Evolutionary conservation across 2,888 invertebrate genomes (phyloP).

Genomic region (Acleris literana): DNA sequence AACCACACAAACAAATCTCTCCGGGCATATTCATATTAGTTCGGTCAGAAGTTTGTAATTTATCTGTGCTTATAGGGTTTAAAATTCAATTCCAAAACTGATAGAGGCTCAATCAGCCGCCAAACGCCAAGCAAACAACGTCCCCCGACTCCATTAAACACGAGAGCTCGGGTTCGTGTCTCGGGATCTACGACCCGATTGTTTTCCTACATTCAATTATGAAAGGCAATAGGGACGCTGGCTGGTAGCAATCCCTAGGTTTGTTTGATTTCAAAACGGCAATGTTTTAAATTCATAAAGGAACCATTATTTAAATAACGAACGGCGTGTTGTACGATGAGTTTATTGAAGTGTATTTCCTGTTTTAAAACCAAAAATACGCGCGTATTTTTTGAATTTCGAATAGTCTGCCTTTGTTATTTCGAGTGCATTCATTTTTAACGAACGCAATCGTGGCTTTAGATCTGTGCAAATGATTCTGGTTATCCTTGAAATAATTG

Average conservation of each 20-base stretch:
- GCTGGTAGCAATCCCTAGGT: conserved; percentile 4
- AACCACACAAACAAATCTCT: too few relatives aligned
- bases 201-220: conserved; percentile 24
- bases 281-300: not conserved
- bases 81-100: conserved; percentile 8
- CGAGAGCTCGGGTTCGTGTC: conserved; percentile 5
- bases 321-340: not conserved
- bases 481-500: not conserved
- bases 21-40: too few relatives aligned
- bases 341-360: not conserved
- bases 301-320: not conserved
- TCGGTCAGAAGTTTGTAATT: too few relatives aligned
- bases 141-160: conserved; percentile 15
- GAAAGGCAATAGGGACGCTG: conserved; percentile 7
- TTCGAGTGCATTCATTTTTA: not conserved
- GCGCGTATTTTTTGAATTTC: not conserved
- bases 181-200: conserved; percentile 7
- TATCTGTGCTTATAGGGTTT: not conserved
- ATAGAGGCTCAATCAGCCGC: conserved; percentile 10
- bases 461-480: not conserved
- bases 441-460: conserved; percentile 1
- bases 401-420: not conserved
- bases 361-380: conserved; percentile 6
- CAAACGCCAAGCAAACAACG: conserved; percentile 8
- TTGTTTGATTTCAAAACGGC: conserved; percentile 16